Percentiles rank a stretch among this genome's conserved stretches.
Evolutionary conservation across 2,888 invertebrate species (phyloP).

Genomic region (Masnerella sp.): DNA sequence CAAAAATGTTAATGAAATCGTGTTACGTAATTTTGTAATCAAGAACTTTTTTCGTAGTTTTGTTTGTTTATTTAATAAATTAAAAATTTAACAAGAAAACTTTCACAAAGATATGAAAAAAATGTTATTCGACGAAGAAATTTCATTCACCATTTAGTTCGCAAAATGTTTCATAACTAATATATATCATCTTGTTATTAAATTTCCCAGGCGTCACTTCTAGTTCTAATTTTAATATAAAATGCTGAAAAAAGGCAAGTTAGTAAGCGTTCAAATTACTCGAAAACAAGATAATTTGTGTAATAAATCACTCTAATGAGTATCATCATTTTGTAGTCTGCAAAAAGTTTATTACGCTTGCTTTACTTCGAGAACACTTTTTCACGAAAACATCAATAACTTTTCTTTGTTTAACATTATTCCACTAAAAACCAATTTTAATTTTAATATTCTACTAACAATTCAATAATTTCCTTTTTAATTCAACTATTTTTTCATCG

Average conservation of each 20-base stretch:
- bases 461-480: background rate
- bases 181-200: too few relatives aligned
- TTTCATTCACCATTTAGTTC: too few relatives aligned
- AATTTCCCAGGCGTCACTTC: background rate
- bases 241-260: slow-evolving; percentile 12
- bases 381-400: background rate
- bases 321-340: slow-evolving; percentile 24
- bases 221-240: slow-evolving; percentile 22
- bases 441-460: background rate
- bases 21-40: too few relatives aligned
- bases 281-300: slow-evolving; percentile 33
- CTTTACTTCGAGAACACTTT: slow-evolving; percentile 1
- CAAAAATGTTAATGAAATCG: too few relatives aligned
- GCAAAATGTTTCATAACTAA: too few relatives aligned
- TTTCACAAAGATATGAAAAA: too few relatives aligned
- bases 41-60: too few relatives aligned
- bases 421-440: too few relatives aligned
- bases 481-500: background rate
- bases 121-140: too few relatives aligned
- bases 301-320: slow-evolving; percentile 39
- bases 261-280: slow-evolving; percentile 35
- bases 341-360: slow-evolving; percentile 28
- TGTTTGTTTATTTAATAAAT: too few relatives aligned
- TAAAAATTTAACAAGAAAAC: too few relatives aligned
- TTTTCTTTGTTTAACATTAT: too few relatives aligned